Base-by-base conservation (phyloP, 2,888 invertebrate genomes). In the Tridacna crocea region DNA sequence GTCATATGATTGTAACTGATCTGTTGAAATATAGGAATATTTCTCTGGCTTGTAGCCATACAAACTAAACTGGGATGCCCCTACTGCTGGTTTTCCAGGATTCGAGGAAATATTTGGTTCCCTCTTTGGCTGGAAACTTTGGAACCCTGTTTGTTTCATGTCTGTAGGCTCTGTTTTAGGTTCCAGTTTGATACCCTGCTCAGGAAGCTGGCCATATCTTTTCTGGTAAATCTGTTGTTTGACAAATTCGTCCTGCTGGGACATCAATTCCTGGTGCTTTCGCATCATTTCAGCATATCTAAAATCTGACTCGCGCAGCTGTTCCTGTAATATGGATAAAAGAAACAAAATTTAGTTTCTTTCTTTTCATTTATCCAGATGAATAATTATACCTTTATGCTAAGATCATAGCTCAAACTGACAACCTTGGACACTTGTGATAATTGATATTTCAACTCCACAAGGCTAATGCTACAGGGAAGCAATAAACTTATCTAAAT, bases 11-110 rank as follows among this genome's bases (percentile, higher is more conserved):
- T 92, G 92, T 58, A 94, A 88, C 87, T 94, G 93, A 79, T 94
- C 94, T 51, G 92, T 91, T 24, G 94, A 90, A 24, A 94, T 94
- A 72, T 92, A 94, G 19, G 92, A 91, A 80, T 93, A 93, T 66
- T 93, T 93, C 81, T 91, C 92, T 60, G 94, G 93, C 83, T 93
- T 93, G 85, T 94, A 94, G 24, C 94, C 94, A 88, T 94, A 94
- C 36, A 94, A 89, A 88, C 92, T 94, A 83, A 94, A 94, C 82
- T 87, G 90, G 75, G 79, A 84, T 77, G 77, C 77, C 36, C 72
- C 82, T 22, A 51, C 84, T 76, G 86, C 88, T 60, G 83, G 84
- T 77, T 89, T 89, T 11, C 74, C 74, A 2, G 70, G 55, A 73
- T 70, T 55, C 22, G 55, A 22, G 17, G 77, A 26, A 58, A 61